Conservation (phyloP, 2,888 invertebrate species). For the Philhelius pedissequus region DNA sequence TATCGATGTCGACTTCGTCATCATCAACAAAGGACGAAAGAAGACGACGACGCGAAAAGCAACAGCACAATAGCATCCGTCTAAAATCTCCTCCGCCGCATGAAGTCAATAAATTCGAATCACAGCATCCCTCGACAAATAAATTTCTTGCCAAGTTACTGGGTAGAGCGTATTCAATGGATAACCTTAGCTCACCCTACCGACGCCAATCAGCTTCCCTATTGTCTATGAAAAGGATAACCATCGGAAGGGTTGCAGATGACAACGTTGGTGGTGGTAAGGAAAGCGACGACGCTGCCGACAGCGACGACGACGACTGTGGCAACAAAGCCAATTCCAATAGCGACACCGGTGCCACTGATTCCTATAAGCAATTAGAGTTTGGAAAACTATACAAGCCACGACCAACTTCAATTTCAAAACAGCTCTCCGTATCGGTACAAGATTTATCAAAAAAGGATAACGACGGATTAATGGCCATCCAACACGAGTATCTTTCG, state of each 20-base stretch:
- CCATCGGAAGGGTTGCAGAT: conserved; percentile 16
- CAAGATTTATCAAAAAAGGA: conserved; percentile 78
- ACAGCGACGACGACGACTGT: conserved; percentile 29
- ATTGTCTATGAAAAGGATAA: conserved; percentile 41
- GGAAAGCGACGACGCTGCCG: background rate
- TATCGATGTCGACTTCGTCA: conserved; percentile 36
- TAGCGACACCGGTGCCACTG: background rate
- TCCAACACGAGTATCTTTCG: conserved; percentile 36
- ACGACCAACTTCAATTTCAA: conserved; percentile 71
- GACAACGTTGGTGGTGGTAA: background rate
- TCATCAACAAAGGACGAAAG: conserved; percentile 44
- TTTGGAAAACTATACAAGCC: conserved; percentile 20
- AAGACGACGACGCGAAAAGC: conserved; percentile 30
- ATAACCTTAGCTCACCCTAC: conserved; percentile 76
- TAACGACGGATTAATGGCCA: conserved; percentile 56
- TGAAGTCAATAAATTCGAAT: conserved; percentile 69
- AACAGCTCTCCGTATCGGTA: conserved; percentile 78
- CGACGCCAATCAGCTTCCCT: conserved; percentile 6
- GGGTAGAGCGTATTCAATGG: conserved; percentile 80
- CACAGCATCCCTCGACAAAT: conserved; percentile 75
- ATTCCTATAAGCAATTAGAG: conserved; percentile 45
- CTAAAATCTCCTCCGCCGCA: conserved; percentile 14
- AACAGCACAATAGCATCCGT: conserved; percentile 29
- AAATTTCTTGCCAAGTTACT: conserved; percentile 80
- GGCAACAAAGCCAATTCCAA: conserved; percentile 34